phyloP scores from a whole-genome alignment of 2,797 vertebrate genomes.

The Takifugu ocellatus region DNA sequence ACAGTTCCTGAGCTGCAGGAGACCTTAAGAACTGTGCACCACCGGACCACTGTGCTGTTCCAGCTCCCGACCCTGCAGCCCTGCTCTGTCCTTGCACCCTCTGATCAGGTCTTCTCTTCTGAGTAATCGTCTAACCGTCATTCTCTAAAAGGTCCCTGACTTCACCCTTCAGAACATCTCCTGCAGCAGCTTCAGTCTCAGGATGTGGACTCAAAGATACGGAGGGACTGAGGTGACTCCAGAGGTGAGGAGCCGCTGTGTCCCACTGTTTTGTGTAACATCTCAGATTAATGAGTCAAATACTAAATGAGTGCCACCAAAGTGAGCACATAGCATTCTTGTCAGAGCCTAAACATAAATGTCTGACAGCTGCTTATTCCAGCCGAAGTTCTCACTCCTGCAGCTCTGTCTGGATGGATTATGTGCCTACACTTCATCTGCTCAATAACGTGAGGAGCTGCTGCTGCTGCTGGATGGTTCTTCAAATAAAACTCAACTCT shows the following conservation, averaged over 20 bases:
- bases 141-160: no score
- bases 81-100: not conserved
- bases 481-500: not conserved
- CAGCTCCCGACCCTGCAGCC: not conserved
- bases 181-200: no score
- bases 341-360: constrained; percentile 29
- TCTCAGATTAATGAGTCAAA: constrained; percentile 8
- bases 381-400: not conserved
- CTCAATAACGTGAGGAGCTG: not conserved
- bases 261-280: constrained; percentile 10
- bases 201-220: no score
- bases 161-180: no score
- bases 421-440: constrained; percentile 4
- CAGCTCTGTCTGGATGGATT: not conserved
- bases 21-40: not conserved
- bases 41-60: not conserved
- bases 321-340: constrained; percentile 38
- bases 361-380: constrained; percentile 14
- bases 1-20: not conserved
- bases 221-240: no score
- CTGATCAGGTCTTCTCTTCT: no score
- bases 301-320: constrained; percentile 36
- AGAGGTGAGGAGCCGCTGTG: no score
- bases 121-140: no score
- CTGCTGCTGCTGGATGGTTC: not conserved